Percentiles rank a stretch among this genome's conserved stretches.
Conservation (phyloP, 2,113 vertebrate species). For the Crotalus horridus region DNA sequence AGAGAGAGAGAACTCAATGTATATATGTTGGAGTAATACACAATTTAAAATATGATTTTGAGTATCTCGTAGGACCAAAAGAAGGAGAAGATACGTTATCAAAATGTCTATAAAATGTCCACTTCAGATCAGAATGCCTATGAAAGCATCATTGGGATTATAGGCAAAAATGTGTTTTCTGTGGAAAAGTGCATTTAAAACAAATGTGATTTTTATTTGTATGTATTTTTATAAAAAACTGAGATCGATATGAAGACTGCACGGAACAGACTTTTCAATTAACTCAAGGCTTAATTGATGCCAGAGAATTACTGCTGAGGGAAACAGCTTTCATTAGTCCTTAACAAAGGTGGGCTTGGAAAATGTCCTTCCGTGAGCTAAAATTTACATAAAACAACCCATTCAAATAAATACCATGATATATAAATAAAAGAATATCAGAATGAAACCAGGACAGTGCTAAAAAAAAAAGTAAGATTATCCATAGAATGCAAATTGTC, state of each 20-base stretch:
- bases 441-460: not conserved
- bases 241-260: not conserved
- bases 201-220: not conserved
- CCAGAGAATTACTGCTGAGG: not conserved
- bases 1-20: not conserved
- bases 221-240: not conserved
- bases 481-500: not conserved
- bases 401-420: not conserved
- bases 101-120: not conserved
- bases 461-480: not conserved
- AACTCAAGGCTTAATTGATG: not conserved
- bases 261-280: not conserved
- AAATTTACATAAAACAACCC: not conserved
- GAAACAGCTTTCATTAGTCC: not conserved
- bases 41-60: not conserved
- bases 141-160: not conserved
- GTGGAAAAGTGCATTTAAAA: not conserved
- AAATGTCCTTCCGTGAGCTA: not conserved
- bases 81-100: not conserved
- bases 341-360: not conserved
- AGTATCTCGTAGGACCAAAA: not conserved
- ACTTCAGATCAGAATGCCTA: not conserved
- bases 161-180: not conserved
- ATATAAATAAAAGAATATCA: not conserved
- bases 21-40: not conserved